Evolutionary conservation across 2,797 vertebrate species (phyloP), one percentile per base, ranked within the genome.

Genomic region (Artibeus lituratus): DNA sequence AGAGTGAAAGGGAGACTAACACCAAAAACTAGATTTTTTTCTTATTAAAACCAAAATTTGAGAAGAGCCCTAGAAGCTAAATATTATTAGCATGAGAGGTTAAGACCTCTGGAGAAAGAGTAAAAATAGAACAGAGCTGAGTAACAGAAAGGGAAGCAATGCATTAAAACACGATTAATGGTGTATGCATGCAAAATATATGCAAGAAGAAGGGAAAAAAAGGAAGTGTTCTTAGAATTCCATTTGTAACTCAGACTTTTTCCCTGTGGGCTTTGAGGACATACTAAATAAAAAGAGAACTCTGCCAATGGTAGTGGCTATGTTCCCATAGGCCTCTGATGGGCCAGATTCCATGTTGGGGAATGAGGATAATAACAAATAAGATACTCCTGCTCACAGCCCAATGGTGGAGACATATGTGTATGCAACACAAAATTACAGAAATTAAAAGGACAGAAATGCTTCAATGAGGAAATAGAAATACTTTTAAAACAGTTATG

Each of bases 41-140:
- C 53, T 96, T 53, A 78, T 95, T 81, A 82, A 93, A 82, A 93
- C 39, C 29, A 90, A 95, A 93, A 81, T 70, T 73, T 96, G 57
- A 90, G 55, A 65, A 87, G 47, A 74, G 16, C 37, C 19, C 21
- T 39, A 87, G 73, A 87, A 92, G 32, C 67, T 90, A 93, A 87
- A 81, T 94, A 87, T 87, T 74, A 35, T 88, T 78, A 62, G 82
- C 94, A 67, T 49, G 37, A 82, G 59, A 86, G n/a, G 59, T n/a
- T 35, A 81, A 93, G n/a, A 29, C n/a, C 51, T 93, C 35, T 85
- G 21, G 42, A 84, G 95, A 96, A 78, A 85, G 16, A 90, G 18
- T 78, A 73, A 94, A 91, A 96, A 29, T 39, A 94, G 37, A 78
- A 51, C n/a, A 78, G 47, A 94, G 6, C 29, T 87, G 53, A 72